phyloP scores from a whole-genome alignment of 2,113 vertebrate genomes.

The Tenrec ecaudatus region DNA sequence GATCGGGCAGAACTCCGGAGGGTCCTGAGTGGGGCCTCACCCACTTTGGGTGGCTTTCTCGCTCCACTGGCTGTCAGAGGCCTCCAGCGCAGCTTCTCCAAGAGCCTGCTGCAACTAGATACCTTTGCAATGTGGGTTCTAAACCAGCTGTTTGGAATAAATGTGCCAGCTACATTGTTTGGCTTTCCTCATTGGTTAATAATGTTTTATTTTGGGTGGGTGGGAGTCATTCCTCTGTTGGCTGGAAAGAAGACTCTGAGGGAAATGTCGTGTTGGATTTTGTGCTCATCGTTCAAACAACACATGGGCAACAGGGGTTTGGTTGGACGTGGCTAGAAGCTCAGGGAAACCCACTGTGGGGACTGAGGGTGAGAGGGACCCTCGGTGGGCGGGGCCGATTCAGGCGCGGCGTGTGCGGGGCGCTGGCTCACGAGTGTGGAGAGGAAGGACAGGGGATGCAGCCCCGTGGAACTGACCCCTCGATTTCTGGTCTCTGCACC shows the following conservation, averaged over 20 bases:
- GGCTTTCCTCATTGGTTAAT: constrained; percentile 78
- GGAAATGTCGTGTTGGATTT: constrained; percentile 69
- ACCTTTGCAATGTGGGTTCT: constrained; percentile 72
- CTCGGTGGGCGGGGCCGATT: neutral
- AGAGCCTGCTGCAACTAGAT: constrained; percentile 49
- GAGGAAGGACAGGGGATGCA: neutral
- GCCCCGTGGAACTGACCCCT: neutral
- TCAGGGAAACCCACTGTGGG: neutral
- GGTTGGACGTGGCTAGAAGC: constrained; percentile 19
- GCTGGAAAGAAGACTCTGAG: constrained; percentile 67
- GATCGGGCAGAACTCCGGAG: neutral
- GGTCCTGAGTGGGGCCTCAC: neutral
- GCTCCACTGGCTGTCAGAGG: neutral
- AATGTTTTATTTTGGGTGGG: constrained; percentile 67
- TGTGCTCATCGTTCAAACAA: constrained; percentile 73
- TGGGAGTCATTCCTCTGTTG: constrained; percentile 66
- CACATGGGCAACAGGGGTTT: constrained; percentile 58
- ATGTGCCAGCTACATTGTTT: constrained; percentile 73
- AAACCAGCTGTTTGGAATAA: constrained; percentile 72
- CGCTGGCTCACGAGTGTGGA: neutral
- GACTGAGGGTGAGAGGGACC: neutral
- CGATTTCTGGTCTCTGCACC: neutral
- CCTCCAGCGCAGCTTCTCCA: constrained; percentile 40
- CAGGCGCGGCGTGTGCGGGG: neutral
- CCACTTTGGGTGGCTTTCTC: neutral